Evolutionary conservation across 30 jellyfish, hydroid and myxozoan genomes (phyloP).

Genomic region (Nemopilema nomurai): DNA sequence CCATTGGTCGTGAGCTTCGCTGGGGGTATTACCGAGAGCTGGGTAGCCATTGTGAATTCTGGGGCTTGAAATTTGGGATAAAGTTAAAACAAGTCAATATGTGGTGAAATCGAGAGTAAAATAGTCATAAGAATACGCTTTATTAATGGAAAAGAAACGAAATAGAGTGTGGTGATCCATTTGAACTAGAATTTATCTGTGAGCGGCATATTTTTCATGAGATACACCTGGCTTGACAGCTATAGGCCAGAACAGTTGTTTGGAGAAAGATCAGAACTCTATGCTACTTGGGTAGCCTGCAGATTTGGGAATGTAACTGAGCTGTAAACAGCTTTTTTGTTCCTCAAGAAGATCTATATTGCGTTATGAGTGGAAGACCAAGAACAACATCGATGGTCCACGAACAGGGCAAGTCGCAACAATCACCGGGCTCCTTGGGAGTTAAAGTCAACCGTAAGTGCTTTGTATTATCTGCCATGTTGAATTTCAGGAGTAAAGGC

Average conservation of each 20-base stretch:
- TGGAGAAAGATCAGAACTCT: background rate
- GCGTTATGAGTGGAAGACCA: constrained; percentile 82
- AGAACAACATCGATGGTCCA: constrained; percentile 83
- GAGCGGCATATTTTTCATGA: background rate
- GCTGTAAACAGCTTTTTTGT: background rate
- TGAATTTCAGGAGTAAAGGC: background rate
- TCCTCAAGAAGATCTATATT: constrained; percentile 3
- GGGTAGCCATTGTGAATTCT: constrained; percentile 87
- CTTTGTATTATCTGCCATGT: constrained; percentile 27
- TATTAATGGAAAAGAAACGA: background rate
- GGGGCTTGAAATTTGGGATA: constrained; percentile 50
- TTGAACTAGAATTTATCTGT: background rate
- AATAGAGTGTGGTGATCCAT: background rate
- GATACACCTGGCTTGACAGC: constrained; percentile 3
- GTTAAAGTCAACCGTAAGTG: constrained; percentile 87
- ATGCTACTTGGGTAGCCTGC: background rate
- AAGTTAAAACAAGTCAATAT: constrained; percentile 33
- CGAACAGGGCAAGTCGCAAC: constrained; percentile 69
- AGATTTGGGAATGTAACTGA: constrained; percentile 43
- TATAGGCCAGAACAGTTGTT: background rate
- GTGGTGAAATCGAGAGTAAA: constrained; percentile 21
- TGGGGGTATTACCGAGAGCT: constrained; percentile 69
- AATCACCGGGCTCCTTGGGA: constrained; percentile 76
- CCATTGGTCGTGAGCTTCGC: constrained; percentile 83
- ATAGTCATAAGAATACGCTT: constrained; percentile 12